Evolutionary conservation across 2,797 vertebrate genomes (phyloP).

Genomic region (Microctenopoma lineatum): DNA sequence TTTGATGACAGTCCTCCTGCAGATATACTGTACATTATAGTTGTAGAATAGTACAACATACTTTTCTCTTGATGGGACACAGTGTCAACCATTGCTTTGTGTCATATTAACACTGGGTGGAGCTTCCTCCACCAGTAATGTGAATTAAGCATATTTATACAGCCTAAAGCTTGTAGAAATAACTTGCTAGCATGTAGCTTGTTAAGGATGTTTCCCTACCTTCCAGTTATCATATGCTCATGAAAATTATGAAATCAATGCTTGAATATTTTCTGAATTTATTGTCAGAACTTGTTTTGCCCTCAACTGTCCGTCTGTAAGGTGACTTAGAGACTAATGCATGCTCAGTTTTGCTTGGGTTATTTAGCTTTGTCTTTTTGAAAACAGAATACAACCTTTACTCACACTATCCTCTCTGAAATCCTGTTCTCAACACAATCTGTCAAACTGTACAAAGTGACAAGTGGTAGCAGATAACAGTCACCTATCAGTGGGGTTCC

Average conservation of each 20-base stretch:
- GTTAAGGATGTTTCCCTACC: too few species aligned
- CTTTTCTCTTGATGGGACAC: background rate
- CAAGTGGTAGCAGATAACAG: background rate
- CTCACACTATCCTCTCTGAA: background rate
- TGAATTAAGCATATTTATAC: too few species aligned
- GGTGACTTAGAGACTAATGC: background rate
- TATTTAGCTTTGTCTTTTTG: background rate
- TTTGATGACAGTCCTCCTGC: background rate
- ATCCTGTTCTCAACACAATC: background rate
- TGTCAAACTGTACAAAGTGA: background rate
- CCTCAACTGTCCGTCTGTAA: background rate
- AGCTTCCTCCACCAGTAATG: too few species aligned
- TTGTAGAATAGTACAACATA: background rate
- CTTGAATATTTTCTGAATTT: background rate
- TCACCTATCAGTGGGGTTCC: constrained; percentile 95
- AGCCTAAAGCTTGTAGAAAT: too few species aligned
- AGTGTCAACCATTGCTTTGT: too few species aligned
- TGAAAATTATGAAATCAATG: background rate
- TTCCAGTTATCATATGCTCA: background rate
- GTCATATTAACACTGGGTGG: too few species aligned
- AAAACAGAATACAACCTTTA: too few species aligned
- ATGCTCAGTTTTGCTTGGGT: background rate
- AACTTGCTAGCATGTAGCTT: too few species aligned
- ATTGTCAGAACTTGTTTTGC: background rate
- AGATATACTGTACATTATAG: background rate